These are phyloP conservation scores for Argynnis bischoffii DNA, from an alignment of 2,888 invertebrate genomes.

Conservation along the genomic window DNA sequence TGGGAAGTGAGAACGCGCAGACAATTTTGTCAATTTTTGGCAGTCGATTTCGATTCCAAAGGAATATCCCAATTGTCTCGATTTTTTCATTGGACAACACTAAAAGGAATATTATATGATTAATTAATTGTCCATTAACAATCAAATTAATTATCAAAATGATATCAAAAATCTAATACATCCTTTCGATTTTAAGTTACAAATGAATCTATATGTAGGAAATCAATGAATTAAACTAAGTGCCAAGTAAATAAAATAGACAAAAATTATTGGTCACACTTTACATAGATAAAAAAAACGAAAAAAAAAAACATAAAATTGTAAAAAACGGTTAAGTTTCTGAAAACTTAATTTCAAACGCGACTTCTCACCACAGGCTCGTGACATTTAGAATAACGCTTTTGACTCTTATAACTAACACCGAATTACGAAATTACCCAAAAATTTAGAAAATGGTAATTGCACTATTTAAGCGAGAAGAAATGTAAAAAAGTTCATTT, in stretches of 20 bases:
- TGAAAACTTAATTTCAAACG: neutral
- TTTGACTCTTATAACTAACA: slow-evolving; percentile 1
- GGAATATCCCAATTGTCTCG: slow-evolving; percentile 26
- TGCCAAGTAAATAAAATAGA: neutral
- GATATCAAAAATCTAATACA: neutral
- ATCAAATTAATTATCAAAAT: neutral
- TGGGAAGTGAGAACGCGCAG: slow-evolving; percentile 63
- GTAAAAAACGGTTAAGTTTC: neutral
- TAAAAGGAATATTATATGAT: neutral
- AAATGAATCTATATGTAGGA: neutral
- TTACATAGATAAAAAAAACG: neutral
- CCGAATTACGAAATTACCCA: slow-evolving; percentile 9
- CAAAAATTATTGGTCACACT: neutral
- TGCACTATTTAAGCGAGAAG: slow-evolving; percentile 13
- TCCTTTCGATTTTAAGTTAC: neutral
- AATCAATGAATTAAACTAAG: neutral
- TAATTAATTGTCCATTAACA: neutral
- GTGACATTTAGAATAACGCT: slow-evolving; percentile 1
- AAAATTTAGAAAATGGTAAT: slow-evolving; percentile 9
- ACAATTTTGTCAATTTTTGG: slow-evolving; percentile 40
- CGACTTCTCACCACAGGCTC: neutral
- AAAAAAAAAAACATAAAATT: neutral
- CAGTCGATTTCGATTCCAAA: slow-evolving; percentile 34
- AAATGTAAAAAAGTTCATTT: slow-evolving; percentile 11
- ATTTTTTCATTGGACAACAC: slow-evolving; percentile 3